Evolutionary conservation across 2,113 vertebrate genomes (phyloP), one percentile per base, ranked within the genome.

Genomic region (Calyptomena viridis): DNA sequence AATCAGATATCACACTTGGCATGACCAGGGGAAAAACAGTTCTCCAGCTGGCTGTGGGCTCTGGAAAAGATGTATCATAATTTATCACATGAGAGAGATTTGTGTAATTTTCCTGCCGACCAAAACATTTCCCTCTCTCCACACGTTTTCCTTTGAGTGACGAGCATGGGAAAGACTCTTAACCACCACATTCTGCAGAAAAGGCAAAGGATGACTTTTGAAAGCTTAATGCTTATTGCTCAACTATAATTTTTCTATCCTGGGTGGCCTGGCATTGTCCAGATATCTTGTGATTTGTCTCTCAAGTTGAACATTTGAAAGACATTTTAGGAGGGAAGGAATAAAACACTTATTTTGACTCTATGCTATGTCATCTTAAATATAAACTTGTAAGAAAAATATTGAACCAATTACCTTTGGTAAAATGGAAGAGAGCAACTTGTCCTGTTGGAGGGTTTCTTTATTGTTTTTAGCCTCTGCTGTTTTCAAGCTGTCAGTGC

Each of bases 11-110:
- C 77, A 42, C 79, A 80, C 72, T 93, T 92, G 94, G 90, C 92
- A 93, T 93, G 85, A 91, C 59, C 30, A 56, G 77, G 79, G 92
- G 93, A 95, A 93, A 93, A 97, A 96, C 37, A 40, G 77, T 89
- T 86, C 90, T 88, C 90, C 94, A 94, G 94, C 94, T 96, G 96
- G 89, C 95, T 95, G 84, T 78, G 87, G 89, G 80, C 91, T 96
- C 89, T 91, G 96, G 96, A 97, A 96, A 95, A 92, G 93, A 96
- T 95, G 90, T 93, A 85, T 94, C 95, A 94, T 90, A 81, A 84
- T 90, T 95, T 88, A 87, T 93, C 91, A 96, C 87, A 94, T 94
- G 84, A 93, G 88, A 88, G 66, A 79, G 84, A 91, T 91, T 86
- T 95, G 94, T 96, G 69, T 95, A 75, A 89, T 83, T 91, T 95